phyloP scores from a whole-genome alignment of 2,888 invertebrate genomes.

The Megaustenia siamemsis region DNA sequence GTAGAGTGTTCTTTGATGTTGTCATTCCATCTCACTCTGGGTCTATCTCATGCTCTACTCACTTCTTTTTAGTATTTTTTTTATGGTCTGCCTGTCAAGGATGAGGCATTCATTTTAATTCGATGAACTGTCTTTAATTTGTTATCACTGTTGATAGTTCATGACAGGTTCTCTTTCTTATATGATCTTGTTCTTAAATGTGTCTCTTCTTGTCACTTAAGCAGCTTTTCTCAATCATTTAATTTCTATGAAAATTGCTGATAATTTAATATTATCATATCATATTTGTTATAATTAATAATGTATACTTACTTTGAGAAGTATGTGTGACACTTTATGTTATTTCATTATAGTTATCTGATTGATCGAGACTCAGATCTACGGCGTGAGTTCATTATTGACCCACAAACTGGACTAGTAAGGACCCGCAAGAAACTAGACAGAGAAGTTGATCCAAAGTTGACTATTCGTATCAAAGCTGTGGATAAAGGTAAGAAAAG shows the following conservation, averaged over 20 bases:
- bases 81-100: no score
- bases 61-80: no score
- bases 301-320: neutral
- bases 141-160: no score
- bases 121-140: no score
- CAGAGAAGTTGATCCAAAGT: slow-evolving; percentile 65
- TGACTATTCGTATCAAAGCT: slow-evolving; percentile 74
- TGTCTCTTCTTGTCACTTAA: no score
- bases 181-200: no score
- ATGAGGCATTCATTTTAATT: no score
- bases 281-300: neutral
- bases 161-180: no score
- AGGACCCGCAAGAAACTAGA: slow-evolving; percentile 70
- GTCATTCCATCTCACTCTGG: no score
- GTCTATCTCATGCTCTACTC: no score
- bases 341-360: slow-evolving; percentile 64
- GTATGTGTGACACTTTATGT: neutral
- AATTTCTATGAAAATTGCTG: neutral
- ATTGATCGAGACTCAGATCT: slow-evolving; percentile 71
- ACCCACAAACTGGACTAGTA: slow-evolving; percentile 59
- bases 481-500: slow-evolving; percentile 75
- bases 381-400: slow-evolving; percentile 69
- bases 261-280: neutral
- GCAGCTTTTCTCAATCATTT: no score
- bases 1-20: no score